These are phyloP conservation scores for Avahi laniger DNA, from an alignment of 2,797 vertebrate genomes.

Conservation along the genomic window DNA sequence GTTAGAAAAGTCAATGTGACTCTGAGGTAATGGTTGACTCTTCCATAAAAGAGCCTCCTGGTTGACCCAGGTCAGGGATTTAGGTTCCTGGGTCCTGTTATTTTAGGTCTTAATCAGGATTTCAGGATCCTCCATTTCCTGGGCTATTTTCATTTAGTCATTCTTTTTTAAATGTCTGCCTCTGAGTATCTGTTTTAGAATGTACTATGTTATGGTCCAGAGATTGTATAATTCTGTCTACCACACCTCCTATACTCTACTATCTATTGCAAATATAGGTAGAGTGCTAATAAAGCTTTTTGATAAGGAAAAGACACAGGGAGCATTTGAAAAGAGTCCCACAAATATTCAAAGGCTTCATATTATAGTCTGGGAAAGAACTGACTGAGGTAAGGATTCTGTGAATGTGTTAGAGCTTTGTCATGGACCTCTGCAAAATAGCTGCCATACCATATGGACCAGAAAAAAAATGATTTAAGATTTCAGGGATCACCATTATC, in stretches of 20 bases:
- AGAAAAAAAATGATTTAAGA: not conserved
- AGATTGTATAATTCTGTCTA: not conserved
- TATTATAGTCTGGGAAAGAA: constrained; percentile 29
- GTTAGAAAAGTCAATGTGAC: not conserved
- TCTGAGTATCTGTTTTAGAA: constrained; percentile 36
- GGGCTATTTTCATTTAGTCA: constrained; percentile 10
- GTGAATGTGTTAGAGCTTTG: not conserved
- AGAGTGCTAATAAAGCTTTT: not conserved
- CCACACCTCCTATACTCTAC: not conserved
- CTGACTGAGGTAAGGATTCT: not conserved
- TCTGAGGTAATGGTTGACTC: not conserved
- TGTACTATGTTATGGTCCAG: not conserved
- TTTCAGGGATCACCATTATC: not conserved
- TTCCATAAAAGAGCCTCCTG: not conserved
- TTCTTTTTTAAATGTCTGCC: constrained; percentile 21
- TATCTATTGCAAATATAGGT: not conserved
- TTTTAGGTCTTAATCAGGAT: not conserved
- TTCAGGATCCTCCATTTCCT: constrained; percentile 16
- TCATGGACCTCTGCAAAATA: not conserved
- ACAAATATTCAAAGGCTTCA: not conserved
- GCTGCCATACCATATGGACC: not conserved
- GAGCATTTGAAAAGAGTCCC: constrained; percentile 14
- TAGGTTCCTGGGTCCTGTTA: not conserved
- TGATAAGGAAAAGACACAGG: not conserved
- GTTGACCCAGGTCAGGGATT: not conserved